These are phyloP conservation scores for Ophthalmolycus amberensis DNA, from an alignment of 2,113 vertebrate species.

Conservation along the genomic window DNA sequence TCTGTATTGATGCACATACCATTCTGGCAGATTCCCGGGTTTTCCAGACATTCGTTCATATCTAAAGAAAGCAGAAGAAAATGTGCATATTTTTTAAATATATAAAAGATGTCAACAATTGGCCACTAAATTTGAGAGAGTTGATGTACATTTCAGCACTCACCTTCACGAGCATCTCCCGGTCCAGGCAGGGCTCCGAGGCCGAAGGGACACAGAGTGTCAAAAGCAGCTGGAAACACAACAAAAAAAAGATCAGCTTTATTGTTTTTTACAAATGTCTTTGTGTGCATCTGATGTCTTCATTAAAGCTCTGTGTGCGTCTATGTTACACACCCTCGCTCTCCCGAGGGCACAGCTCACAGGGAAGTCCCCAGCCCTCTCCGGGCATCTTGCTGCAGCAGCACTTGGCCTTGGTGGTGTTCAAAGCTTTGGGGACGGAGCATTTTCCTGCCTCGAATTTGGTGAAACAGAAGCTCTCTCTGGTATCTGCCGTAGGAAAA, in stretches of 20 bases:
- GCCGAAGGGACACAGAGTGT: constrained; percentile 90
- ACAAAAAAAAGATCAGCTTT: constrained; percentile 4
- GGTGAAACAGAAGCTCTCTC: constrained; percentile 95
- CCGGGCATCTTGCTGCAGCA: constrained; percentile 95
- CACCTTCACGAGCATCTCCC: constrained; percentile 88
- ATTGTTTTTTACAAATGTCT: constrained; percentile 27
- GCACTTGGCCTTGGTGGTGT: constrained; percentile 93
- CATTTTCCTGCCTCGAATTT: constrained; percentile 92
- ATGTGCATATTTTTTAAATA: not conserved
- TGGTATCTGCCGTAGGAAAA: constrained; percentile 84
- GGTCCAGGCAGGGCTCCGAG: constrained; percentile 88
- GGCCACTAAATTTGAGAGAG: not conserved
- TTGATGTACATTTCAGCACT: constrained; percentile 25
- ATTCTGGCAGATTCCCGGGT: constrained; percentile 88
- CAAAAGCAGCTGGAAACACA: constrained; percentile 82
- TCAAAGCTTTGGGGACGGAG: constrained; percentile 90
- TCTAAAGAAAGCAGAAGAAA: constrained; percentile 76
- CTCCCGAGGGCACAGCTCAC: constrained; percentile 91
- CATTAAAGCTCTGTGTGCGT: not conserved
- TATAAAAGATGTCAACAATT: not conserved
- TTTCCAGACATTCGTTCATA: constrained; percentile 92
- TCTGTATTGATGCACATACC: constrained; percentile 94
- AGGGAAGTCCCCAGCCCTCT: constrained; percentile 95
- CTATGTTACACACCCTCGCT: constrained; percentile 83
- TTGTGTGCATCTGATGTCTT: not conserved